Evolutionary conservation across 2,797 vertebrate genomes (phyloP).

Genomic region (Danio kyathit): DNA sequence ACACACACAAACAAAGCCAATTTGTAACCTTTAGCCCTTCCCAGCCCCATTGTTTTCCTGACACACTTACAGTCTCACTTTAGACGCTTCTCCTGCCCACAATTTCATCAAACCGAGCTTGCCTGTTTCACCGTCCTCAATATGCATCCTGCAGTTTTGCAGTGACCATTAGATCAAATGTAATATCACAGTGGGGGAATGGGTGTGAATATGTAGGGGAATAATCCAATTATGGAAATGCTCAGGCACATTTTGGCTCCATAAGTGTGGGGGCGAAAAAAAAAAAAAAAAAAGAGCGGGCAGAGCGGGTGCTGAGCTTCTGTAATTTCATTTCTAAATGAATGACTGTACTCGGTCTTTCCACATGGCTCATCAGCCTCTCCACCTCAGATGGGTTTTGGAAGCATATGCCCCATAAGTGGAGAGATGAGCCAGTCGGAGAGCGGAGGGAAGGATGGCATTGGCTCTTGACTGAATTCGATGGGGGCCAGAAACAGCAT

Average conservation of each 20-base stretch:
- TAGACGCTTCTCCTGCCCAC: not conserved
- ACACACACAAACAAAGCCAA: constrained; percentile 60
- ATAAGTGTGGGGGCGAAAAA: constrained; percentile 3
- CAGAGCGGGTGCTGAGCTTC: constrained; percentile 4
- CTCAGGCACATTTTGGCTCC: constrained; percentile 42
- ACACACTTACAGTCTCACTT: not conserved
- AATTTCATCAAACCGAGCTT: constrained; percentile 14
- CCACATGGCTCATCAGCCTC: constrained; percentile 57
- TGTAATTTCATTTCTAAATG: constrained; percentile 65
- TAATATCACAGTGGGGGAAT: constrained; percentile 36
- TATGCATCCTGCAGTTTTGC: constrained; percentile 8
- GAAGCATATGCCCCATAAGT: constrained; percentile 57
- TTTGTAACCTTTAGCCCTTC: constrained; percentile 69
- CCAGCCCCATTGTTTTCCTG: constrained; percentile 54
- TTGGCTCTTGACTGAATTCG: constrained; percentile 38
- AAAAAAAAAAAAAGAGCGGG: constrained; percentile 11
- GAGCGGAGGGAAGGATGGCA: not conserved
- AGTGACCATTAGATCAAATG: constrained; percentile 51
- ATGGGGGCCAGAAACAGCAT: constrained; percentile 45
- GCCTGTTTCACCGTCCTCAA: constrained; percentile 1
- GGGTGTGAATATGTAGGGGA: constrained; percentile 29
- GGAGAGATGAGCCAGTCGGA: constrained; percentile 47
- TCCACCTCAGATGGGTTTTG: constrained; percentile 56
- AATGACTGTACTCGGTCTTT: constrained; percentile 54
- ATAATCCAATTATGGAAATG: constrained; percentile 52